Evolutionary conservation across 2,888 invertebrate species (phyloP), one percentile per base, ranked within the genome.

Genomic region (Stramonita haemastoma): DNA sequence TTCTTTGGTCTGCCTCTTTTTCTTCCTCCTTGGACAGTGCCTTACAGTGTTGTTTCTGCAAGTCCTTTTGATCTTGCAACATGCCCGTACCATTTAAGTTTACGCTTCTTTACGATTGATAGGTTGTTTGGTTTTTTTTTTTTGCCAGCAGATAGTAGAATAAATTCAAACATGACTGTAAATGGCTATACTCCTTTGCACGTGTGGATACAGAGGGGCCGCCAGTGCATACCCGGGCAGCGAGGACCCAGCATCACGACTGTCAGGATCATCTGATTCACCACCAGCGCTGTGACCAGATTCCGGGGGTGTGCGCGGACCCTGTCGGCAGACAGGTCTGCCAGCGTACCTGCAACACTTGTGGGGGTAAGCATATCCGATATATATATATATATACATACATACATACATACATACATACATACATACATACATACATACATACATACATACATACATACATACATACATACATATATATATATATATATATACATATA

Each of bases 191-290:
- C n/a, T n/a, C n/a, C n/a, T n/a, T n/a, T n/a, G n/a, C n/a, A n/a
- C n/a, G 46, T 46, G 46, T 66, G 66, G 66, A 13, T 26, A 22
- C 26, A 66, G 66, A 2, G 66, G 13, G 66, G 66, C 66, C 17
- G 19, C 19, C 66, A 22, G 5, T 66, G 26, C 73, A 81, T 22
- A 26, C 36, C 22, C 81, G 81, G 17, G 66, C 17, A 2, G 66
- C 26, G 66, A 34, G 32, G 11, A 79, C 79, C 32, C 34, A 46
- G 46, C 79, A 13, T 22, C 22, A 26, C 19, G 36, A 81, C 81
- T 81, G 81, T 22, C 19, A 81, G 81, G 81, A 81, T 36, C 81
- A 81, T 36, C 81, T 81, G 81, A 81, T 81, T 36, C 36, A 81
- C 26, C 26, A 36, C 1, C 46, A 36, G 19, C 19, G 36, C 26